Evolutionary conservation across 2,888 invertebrate genomes (phyloP).

Genomic region (Hoplodrina ambigua): DNA sequence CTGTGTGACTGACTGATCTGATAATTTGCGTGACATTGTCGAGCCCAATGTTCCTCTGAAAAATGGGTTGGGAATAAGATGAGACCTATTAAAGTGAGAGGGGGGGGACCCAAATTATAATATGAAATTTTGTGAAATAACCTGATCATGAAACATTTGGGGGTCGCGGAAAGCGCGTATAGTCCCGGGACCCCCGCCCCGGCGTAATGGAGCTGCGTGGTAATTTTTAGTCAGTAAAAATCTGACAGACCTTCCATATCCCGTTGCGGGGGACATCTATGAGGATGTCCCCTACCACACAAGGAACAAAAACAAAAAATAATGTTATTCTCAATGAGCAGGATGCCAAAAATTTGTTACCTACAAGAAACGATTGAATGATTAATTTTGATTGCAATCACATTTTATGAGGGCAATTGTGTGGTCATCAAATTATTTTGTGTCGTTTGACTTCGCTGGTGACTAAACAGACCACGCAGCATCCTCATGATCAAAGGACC

Average conservation of each 20-base stretch:
- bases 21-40: slow-evolving; percentile 56
- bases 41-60: slow-evolving; percentile 3
- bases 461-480: slow-evolving; percentile 38
- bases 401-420: slow-evolving; percentile 36
- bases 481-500: slow-evolving; percentile 34
- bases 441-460: slow-evolving; percentile 16
- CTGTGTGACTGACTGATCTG: slow-evolving; percentile 46
- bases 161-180: too few relatives aligned
- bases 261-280: too few relatives aligned
- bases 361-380: slow-evolving; percentile 4
- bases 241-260: too few relatives aligned
- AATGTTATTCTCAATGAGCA: neutral
- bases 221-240: too few relatives aligned
- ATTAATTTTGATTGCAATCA: slow-evolving; percentile 44
- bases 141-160: too few relatives aligned
- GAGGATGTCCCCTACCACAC: too few relatives aligned
- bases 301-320: too few relatives aligned
- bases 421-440: slow-evolving; percentile 38
- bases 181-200: too few relatives aligned
- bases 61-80: neutral
- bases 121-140: too few relatives aligned
- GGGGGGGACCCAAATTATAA: too few relatives aligned
- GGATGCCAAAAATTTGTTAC: neutral
- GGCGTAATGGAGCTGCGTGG: too few relatives aligned
- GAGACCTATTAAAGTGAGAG: neutral